These are phyloP conservation scores for Tethya wilhelma DNA, from an alignment of 37 sponge, comb jelly and placozoan species.

Conservation along the genomic window DNA sequence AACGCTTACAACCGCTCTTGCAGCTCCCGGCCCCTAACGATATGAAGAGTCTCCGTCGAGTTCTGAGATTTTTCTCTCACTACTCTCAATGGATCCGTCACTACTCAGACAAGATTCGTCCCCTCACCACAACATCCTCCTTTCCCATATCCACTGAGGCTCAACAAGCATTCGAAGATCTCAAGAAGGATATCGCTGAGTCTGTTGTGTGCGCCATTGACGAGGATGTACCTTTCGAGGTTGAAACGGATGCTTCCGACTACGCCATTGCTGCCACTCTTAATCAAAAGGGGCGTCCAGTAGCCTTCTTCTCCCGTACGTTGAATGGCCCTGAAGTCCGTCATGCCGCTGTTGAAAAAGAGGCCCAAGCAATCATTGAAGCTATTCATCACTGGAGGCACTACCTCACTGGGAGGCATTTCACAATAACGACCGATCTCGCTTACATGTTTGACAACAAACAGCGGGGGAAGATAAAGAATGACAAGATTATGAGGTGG, in stretches of 20 bases:
- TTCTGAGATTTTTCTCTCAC: too few relatives aligned
- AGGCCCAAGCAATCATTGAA: conserved; percentile 2
- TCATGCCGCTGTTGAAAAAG: conserved; percentile 20
- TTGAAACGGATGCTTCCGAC: conserved; percentile 16
- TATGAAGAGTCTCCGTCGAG: too few relatives aligned
- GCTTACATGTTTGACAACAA: background rate
- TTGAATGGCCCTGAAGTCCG: conserved; percentile 2
- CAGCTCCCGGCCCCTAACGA: too few relatives aligned
- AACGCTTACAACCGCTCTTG: too few relatives aligned
- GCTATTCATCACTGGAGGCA: conserved; percentile 18
- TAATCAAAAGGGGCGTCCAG: conserved; percentile 10
- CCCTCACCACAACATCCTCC: too few relatives aligned
- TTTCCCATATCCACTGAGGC: too few relatives aligned
- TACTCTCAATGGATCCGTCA: too few relatives aligned
- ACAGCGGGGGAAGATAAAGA: background rate
- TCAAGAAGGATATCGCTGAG: too few relatives aligned
- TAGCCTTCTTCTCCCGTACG: conserved; percentile 11
- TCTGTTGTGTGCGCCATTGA: too few relatives aligned
- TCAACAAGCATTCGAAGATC: too few relatives aligned
- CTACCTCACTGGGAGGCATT: conserved; percentile 15
- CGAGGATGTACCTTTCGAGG: too few relatives aligned
- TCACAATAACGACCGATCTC: conserved; percentile 4
- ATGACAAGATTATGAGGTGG: conserved; percentile 30
- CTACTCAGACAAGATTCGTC: too few relatives aligned
- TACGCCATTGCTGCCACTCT: conserved; percentile 26